Evolutionary conservation across 2,113 vertebrate species (phyloP).

Genomic region (Mohoua ochrocephala): DNA sequence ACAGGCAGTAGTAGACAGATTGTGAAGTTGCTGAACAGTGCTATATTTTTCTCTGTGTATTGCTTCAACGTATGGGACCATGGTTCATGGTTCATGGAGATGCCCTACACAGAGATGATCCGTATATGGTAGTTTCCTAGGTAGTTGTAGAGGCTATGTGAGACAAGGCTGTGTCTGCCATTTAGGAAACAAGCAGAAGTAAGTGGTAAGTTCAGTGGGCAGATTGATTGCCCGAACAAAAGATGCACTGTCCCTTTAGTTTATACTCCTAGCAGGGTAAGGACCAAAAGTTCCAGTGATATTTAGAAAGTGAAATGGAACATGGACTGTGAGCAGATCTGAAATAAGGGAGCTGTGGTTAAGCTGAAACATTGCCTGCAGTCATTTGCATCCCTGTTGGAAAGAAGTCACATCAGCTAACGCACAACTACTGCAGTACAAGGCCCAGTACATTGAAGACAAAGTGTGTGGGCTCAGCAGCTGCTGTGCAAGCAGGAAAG

Average conservation of each 20-base stretch:
- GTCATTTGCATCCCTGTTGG: not conserved
- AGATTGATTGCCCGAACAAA: not conserved
- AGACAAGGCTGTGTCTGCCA: not conserved
- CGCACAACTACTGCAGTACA: fast-evolving
- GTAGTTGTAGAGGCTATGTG: not conserved
- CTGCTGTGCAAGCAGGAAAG: not conserved
- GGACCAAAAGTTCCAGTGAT: not conserved
- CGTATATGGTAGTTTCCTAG: not conserved
- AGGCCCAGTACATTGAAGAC: not conserved
- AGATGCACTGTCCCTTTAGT: not conserved
- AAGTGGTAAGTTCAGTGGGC: not conserved
- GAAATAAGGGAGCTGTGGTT: not conserved
- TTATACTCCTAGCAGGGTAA: not conserved
- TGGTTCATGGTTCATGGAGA: not conserved
- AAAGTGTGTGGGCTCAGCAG: not conserved
- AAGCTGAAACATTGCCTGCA: not conserved
- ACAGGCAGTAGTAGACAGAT: not conserved
- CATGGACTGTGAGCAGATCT: not conserved
- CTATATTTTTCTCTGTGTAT: not conserved
- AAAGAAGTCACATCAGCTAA: not conserved
- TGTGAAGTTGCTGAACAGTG: fast-evolving
- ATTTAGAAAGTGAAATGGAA: not conserved
- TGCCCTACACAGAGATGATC: not conserved
- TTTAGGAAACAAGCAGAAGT: not conserved
- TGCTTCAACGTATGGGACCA: not conserved